Percentiles rank a stretch among this genome's conserved stretches.
Conservation (phyloP, 2,888 invertebrate species). For the Hoplodrina ambigua region DNA sequence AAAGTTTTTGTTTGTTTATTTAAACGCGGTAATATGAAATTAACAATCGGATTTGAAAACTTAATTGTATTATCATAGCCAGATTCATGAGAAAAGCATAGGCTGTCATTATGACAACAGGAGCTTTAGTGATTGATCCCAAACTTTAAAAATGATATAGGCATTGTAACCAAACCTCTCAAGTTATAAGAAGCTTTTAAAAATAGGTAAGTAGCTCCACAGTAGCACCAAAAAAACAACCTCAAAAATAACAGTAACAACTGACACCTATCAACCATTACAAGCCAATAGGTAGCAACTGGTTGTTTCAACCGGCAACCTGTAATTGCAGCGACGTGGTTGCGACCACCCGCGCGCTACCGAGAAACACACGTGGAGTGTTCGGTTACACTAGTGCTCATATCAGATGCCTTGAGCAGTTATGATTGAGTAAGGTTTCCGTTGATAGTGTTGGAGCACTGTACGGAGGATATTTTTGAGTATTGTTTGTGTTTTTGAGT, state of each 20-base stretch:
- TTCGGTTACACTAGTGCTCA: constrained; percentile 49
- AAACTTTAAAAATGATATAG: too few relatives aligned
- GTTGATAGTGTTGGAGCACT: background rate
- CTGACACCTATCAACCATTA: constrained; percentile 27
- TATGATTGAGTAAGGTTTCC: constrained; percentile 38
- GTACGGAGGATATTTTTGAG: background rate
- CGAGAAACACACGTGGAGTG: constrained; percentile 47
- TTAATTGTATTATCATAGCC: too few relatives aligned
- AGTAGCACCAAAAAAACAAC: constrained; percentile 9
- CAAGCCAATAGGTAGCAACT: constrained; percentile 48
- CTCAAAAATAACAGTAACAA: constrained; percentile 12
- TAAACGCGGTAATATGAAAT: too few relatives aligned
- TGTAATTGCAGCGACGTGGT: constrained; percentile 42
- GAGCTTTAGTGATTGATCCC: too few relatives aligned
- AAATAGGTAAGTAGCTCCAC: background rate
- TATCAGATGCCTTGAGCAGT: constrained; percentile 36
- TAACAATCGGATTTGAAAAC: too few relatives aligned
- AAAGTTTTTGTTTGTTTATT: too few relatives aligned
- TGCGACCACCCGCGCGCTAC: constrained; percentile 63
- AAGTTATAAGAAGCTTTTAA: background rate
- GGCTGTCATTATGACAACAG: too few relatives aligned
- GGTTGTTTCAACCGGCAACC: constrained; percentile 18
- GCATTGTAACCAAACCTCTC: background rate
- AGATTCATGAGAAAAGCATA: too few relatives aligned
- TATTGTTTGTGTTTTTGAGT: background rate